Percentiles rank a stretch among this genome's conserved stretches.
Evolutionary conservation across 2,888 invertebrate species (phyloP).

Genomic region (Lasioglossum marginatum): DNA sequence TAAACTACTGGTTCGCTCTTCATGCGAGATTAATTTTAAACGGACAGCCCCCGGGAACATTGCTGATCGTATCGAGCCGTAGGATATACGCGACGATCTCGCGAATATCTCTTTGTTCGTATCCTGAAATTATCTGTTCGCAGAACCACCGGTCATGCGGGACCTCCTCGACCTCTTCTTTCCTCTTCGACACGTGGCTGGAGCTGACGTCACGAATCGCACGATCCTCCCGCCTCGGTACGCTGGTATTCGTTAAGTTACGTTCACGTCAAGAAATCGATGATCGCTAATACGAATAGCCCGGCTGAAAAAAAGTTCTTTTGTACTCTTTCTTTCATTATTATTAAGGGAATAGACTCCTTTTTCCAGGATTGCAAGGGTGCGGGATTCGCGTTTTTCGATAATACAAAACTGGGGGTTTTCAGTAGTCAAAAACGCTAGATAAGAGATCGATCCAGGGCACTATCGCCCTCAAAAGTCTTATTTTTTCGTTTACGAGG

Average conservation of each 20-base stretch:
- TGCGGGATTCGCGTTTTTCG: too few relatives aligned
- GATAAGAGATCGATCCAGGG: too few relatives aligned
- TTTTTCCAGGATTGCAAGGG: too few relatives aligned
- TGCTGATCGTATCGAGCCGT: constrained; percentile 45
- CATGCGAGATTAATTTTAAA: constrained; percentile 52
- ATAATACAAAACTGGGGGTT: too few relatives aligned
- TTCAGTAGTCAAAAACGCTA: too few relatives aligned
- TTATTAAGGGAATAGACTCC: too few relatives aligned
- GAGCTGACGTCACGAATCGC: constrained; percentile 72
- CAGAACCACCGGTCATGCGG: constrained; percentile 66
- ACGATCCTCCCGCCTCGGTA: constrained; percentile 56
- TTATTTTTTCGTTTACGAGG: too few relatives aligned
- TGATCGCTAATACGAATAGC: neutral
- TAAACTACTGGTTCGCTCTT: constrained; percentile 24
- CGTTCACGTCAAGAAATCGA: constrained; percentile 38
- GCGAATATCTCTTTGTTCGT: constrained; percentile 61
- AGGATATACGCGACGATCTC: constrained; percentile 58
- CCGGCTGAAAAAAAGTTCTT: neutral
- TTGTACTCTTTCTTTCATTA: too few relatives aligned
- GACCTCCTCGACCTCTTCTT: constrained; percentile 65
- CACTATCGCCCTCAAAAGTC: too few relatives aligned
- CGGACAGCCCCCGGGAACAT: constrained; percentile 27
- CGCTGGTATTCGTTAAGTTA: constrained; percentile 52
- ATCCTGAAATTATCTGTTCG: constrained; percentile 67
- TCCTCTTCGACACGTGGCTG: constrained; percentile 72